Evolutionary conservation across 2,797 vertebrate species (phyloP).

Genomic region (Oreonectes daqikongensis): DNA sequence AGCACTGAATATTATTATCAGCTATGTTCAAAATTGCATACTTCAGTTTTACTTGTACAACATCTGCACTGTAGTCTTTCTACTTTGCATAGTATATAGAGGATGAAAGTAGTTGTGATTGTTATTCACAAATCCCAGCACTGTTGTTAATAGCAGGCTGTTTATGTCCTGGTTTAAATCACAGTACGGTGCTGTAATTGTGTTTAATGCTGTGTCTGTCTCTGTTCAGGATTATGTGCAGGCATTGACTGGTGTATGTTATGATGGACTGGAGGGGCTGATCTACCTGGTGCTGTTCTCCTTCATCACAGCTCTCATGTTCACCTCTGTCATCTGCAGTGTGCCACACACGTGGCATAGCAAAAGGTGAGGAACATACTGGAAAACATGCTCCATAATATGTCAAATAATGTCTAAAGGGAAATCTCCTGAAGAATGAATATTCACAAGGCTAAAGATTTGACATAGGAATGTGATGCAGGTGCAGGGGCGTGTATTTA

Average conservation of each 20-base stretch:
- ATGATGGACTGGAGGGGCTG: constrained; percentile 94
- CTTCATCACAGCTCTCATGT: constrained; percentile 97
- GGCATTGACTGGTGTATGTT: constrained; percentile 94
- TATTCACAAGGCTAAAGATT: background rate
- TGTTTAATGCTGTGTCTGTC: background rate
- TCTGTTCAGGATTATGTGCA: constrained; percentile 89
- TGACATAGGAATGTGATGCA: background rate
- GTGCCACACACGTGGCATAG: constrained; percentile 94
- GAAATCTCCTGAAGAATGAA: background rate
- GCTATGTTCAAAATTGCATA: background rate
- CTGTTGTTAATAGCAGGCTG: too few relatives aligned
- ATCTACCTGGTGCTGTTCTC: constrained; percentile 98
- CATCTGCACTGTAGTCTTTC: background rate
- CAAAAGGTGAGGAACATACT: constrained; percentile 80
- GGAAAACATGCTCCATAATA: background rate
- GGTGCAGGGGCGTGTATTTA: too few relatives aligned
- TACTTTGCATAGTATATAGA: background rate
- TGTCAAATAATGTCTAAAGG: background rate
- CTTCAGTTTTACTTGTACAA: background rate
- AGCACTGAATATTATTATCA: background rate
- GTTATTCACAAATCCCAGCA: too few relatives aligned
- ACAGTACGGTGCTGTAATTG: background rate
- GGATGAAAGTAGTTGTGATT: too few relatives aligned
- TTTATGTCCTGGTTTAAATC: background rate
- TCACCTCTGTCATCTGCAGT: constrained; percentile 95